Conservation (phyloP, 2,113 vertebrate genomes). For the Rhodinocichla rosea region DNA sequence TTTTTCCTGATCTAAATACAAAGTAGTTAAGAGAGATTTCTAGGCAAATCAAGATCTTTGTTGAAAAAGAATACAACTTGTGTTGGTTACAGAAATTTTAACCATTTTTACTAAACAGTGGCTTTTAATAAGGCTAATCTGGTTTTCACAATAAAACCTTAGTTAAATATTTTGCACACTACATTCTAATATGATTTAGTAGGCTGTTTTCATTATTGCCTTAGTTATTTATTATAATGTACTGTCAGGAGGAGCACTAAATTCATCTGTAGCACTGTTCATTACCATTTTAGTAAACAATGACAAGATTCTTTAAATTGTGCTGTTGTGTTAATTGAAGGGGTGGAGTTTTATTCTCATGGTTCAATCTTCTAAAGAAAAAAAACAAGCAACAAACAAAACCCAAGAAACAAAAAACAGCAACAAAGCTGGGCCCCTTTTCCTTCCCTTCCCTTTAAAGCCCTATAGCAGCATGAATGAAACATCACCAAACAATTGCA, state of each 20-base stretch:
- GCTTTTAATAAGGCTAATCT: neutral
- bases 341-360: neutral
- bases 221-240: conserved; percentile 8
- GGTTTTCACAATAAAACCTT: neutral
- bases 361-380: neutral
- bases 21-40: neutral
- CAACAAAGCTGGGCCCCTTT: neutral
- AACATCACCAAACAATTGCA: conserved; percentile 47
- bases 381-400: neutral
- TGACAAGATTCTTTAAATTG: neutral
- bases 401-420: neutral
- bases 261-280: neutral
- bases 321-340: neutral
- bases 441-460: neutral
- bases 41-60: neutral
- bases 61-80: neutral
- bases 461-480: conserved; percentile 30
- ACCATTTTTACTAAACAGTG: neutral
- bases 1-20: neutral
- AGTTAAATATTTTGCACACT: neutral
- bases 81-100: neutral
- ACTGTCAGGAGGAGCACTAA: neutral
- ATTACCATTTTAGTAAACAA: neutral
- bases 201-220: neutral
- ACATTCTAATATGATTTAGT: neutral